Conservation (phyloP, 2,113 vertebrate species). For the Alligator mississippiensis region DNA sequence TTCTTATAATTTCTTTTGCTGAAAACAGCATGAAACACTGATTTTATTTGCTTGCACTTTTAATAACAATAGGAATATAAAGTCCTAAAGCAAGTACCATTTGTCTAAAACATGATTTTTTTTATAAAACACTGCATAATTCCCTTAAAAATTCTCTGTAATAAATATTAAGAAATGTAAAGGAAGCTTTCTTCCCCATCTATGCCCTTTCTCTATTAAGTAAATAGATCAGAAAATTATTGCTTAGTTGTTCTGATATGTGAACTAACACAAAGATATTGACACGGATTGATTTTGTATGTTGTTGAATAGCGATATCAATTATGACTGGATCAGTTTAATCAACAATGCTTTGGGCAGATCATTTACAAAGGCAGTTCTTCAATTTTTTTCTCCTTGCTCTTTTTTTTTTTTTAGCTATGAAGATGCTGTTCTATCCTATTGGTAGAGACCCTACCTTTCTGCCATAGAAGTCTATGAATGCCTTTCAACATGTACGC, state of each 20-base stretch:
- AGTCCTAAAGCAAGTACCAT: background rate
- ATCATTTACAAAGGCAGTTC: conserved; percentile 11
- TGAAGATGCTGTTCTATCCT: background rate
- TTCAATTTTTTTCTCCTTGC: background rate
- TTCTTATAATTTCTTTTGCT: conserved; percentile 25
- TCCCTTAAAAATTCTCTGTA: background rate
- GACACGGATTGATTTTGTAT: background rate
- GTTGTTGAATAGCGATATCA: background rate
- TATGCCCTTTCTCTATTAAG: background rate
- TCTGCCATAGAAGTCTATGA: conserved; percentile 21
- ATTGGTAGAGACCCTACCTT: background rate
- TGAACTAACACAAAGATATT: background rate
- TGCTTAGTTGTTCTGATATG: background rate
- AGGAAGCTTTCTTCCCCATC: background rate
- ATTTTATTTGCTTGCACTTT: conserved; percentile 35
- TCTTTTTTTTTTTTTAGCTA: background rate
- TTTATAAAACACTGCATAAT: conserved; percentile 28
- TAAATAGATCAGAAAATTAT: background rate
- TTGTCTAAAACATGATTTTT: background rate
- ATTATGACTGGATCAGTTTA: conserved; percentile 39
- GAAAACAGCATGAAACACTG: background rate
- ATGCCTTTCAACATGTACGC: conserved; percentile 14
- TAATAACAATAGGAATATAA: background rate
- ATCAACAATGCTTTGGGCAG: background rate
- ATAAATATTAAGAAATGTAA: background rate